Evolutionary conservation across 2,888 invertebrate species (phyloP), one percentile per base, ranked within the genome.

Genomic region (Eudasyphora cyanicolor): DNA sequence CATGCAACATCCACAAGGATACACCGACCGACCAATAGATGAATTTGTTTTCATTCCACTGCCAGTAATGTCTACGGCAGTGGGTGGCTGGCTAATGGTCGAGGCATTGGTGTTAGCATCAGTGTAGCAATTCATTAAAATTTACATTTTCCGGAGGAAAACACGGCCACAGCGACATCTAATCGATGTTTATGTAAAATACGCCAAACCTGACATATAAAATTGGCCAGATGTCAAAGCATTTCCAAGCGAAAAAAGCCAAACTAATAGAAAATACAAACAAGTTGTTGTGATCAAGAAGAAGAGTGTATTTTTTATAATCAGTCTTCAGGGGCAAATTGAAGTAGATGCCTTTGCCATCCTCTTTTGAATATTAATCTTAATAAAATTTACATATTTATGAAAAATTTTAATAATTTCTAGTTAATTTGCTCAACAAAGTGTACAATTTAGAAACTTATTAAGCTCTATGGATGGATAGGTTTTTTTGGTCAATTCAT

Each of bases 121-220:
- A n/a, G n/a, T n/a, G n/a, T n/a, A n/a, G n/a, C n/a, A 64, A 76
- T 81, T 75, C 62, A 64, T 74, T 82, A 49, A 57, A 79, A 79
- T 71, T 79, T 79, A 54, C 27, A 60, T 57, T 75, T 82, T 73
- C 67, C 10, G 17, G 1, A 38, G 1, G 19, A 74, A 67, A 49
- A 77, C 42, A 57, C 60, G 10, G 60, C 49, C 73, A 45, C 10
- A 35, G 6, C 21, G 24, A 35, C 60, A 70, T 74, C 73, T 70
- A 70, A 82, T 77, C 80, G 76, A 54, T 71, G 35, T 80, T 54
- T 70, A 76, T 76, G 27, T 45, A 57, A 69, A 69, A 49, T 74
- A 62, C 60, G 60, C 51, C 69, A 49, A 82, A 74, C 67, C 67
- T 77, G 76, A 54, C 76, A 69, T 49, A 35, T 69, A 24, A 45